These are phyloP conservation scores for Aotus griseimembra DNA, from an alignment of 2,797 vertebrate genomes.

Conservation along the genomic window DNA sequence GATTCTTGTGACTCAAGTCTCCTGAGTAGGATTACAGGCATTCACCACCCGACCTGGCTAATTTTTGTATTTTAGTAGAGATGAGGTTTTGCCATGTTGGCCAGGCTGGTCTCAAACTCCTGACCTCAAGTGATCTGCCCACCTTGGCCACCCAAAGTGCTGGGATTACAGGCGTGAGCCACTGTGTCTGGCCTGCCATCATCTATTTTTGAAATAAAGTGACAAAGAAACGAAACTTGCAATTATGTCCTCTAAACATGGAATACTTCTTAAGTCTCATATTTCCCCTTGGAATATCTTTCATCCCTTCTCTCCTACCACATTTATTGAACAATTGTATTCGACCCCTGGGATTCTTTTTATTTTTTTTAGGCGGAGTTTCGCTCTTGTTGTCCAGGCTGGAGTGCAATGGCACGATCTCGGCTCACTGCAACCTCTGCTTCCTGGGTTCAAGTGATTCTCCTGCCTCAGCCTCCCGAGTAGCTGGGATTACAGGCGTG, in stretches of 20 bases:
- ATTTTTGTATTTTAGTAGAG: neutral
- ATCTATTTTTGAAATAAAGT: neutral
- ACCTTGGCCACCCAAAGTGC: too few relatives aligned
- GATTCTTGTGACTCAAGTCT: neutral
- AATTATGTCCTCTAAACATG: neutral
- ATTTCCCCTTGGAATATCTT: neutral
- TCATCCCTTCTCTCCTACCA: neutral
- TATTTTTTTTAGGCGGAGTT: too few relatives aligned
- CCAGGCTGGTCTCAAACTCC: too few relatives aligned
- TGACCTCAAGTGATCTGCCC: too few relatives aligned
- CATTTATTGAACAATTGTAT: neutral
- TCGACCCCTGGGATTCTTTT: neutral
- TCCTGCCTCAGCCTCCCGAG: too few relatives aligned
- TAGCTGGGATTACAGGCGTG: too few relatives aligned
- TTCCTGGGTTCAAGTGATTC: too few relatives aligned
- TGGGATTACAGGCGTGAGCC: too few relatives aligned
- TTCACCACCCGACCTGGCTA: neutral
- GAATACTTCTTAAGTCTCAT: neutral
- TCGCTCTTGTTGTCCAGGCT: too few relatives aligned
- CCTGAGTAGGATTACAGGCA: neutral
- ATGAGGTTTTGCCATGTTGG: too few relatives aligned
- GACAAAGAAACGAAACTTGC: neutral
- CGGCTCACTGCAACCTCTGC: too few relatives aligned
- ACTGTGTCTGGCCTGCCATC: neutral
- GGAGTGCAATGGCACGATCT: too few relatives aligned